Evolutionary conservation across 2,797 vertebrate genomes (phyloP), one percentile per base, ranked within the genome.

Genomic region (Characodon lateralis): DNA sequence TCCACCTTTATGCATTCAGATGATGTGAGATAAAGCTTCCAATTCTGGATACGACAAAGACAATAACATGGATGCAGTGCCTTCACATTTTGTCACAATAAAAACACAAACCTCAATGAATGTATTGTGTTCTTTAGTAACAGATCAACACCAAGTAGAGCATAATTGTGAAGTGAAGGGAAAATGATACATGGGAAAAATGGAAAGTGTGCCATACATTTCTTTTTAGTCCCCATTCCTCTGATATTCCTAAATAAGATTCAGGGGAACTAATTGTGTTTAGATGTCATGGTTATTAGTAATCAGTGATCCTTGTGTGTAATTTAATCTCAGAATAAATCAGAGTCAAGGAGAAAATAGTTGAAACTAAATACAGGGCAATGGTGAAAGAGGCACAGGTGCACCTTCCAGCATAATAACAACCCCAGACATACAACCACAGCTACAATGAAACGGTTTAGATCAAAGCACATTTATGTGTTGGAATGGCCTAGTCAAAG

Each of bases 11-110:
- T 53, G 16, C 75, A 3, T 63, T 56, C 22, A 77, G 55, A 72
- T 80, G 50, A 81, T 35, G 28, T 71, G 55, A 78, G 28, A 51
- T 39, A 48, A 78, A 58, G 51, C 26, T 53, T 55, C 26, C 7
- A 24, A 16, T 50, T 73, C 26, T 46, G 39, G 53, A 78, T 5
- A 4, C 1, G 20, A 26, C 43, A 66, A 66, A 74, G 39, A 35
- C 6, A 12, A 43, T 76, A 50, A 73, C 71, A 76, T 56, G 22
- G 26, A 73, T 66, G 72, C n/a, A 14, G 66, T 50, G 46, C 14
- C 61, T 39, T 1, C 18, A 39, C 61, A 65, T 22, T 65, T 65
- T 65, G 61, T 65, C 61, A 65, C 22, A 7, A 22, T 65, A 24
- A 8, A 12, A 41, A 53, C 16, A 5, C 9, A 20, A 53, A 5